Evolutionary conservation across 2,797 vertebrate genomes (phyloP), one percentile per base, ranked within the genome.

Genomic region (Rhinogobio ventralis): DNA sequence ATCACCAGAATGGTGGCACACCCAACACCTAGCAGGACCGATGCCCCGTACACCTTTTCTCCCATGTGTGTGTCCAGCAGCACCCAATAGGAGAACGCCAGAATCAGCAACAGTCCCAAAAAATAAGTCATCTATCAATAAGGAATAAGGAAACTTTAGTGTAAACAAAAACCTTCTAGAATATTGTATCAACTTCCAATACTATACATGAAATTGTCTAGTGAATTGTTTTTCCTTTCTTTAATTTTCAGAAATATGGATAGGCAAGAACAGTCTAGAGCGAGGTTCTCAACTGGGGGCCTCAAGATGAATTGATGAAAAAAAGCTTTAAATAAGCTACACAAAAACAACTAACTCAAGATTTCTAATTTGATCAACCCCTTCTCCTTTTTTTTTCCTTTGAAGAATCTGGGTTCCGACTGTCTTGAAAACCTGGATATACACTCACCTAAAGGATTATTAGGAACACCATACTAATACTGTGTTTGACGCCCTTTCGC

Each of bases 1-100:
- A 98, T 99, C 89, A 99, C 97, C 33, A 99, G 92, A 90, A 99
- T 96, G 33, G 96, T 98, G 88, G 97, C 96, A 0, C 96, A 97
- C 9, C 98, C 98, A 0, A 89, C 74, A 0, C 98, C 98, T 0
- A 99, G 94, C 84, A 99, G 92, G 55, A 92, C 91, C 0, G 97
- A 97, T 0, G 94, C 95, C 0, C 91, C 97, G 0, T 97, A 99
- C 75, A 99, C 94, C 15, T 90, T 90, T 0, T 91, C 46, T 1
- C 95, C 96, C 89, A 97, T 92, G 0, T 4, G 1, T 2, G 23
- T 71, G 2, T 93, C 93, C 90, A 99, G 66, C 7, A 96, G 92
- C 87, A 97, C 96, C 97, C 97, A 99, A 87, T 95, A 96, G 3
- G 97, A 95, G 7, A 98, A 99, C 30, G 87, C 93, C 93, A 99